Percentiles rank a stretch among this genome's conserved stretches.
phyloP scores from a whole-genome alignment of 2,113 vertebrate species.

The Mirza zaza region DNA sequence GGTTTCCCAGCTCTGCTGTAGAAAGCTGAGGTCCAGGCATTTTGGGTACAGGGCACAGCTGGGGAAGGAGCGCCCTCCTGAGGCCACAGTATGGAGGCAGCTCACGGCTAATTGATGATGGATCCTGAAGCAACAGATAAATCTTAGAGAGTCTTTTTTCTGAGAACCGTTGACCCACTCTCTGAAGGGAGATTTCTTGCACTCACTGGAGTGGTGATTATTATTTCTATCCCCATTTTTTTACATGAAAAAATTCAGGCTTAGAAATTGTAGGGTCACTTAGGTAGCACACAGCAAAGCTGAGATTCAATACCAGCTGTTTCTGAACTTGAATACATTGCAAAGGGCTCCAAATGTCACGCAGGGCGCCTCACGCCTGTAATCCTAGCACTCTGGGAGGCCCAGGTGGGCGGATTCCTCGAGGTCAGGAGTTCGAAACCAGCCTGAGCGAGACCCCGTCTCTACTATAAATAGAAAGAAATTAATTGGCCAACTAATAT shows the following conservation, averaged over 20 bases:
- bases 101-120: not conserved
- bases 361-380: too few species aligned
- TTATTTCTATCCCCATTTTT: not conserved
- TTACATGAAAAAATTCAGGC: not conserved
- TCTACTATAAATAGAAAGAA: too few species aligned
- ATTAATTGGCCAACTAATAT: too few species aligned
- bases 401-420: too few species aligned
- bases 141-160: not conserved
- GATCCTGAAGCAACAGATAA: not conserved
- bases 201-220: not conserved
- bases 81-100: not conserved
- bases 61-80: not conserved
- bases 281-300: not conserved
- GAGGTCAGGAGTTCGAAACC: too few species aligned
- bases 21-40: not conserved
- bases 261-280: not conserved
- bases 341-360: not conserved
- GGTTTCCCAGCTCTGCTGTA: not conserved
- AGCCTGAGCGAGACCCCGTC: too few species aligned
- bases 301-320: not conserved
- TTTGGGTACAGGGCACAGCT: not conserved
- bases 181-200: not conserved
- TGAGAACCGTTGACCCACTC: not conserved
- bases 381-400: too few species aligned
- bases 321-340: not conserved